Percentiles rank a stretch among this genome's conserved stretches.
These are phyloP conservation scores for Scomber scombrus DNA, from an alignment of 2,113 vertebrate genomes.

Conservation along the genomic window DNA sequence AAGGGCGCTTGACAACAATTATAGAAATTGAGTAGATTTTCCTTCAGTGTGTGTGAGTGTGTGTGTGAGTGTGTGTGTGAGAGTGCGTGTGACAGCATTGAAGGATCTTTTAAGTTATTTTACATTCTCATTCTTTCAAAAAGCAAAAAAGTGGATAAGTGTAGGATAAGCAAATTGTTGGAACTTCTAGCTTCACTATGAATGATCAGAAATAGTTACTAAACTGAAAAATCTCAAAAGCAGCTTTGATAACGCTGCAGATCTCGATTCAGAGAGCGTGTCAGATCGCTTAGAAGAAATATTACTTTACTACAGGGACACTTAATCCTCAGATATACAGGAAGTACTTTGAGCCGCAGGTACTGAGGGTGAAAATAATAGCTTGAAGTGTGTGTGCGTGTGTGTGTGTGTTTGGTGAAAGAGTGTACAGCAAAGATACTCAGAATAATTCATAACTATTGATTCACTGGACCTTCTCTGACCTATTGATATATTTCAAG, in stretches of 20 bases:
- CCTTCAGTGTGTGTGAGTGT: too few species aligned
- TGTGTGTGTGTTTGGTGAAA: conserved; percentile 1
- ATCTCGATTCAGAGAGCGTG: conserved; percentile 8
- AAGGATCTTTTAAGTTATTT: neutral
- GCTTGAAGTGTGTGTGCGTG: neutral
- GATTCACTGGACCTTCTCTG: conserved; percentile 31
- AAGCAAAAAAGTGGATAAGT: neutral
- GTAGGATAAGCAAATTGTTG: neutral
- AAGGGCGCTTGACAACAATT: too few species aligned
- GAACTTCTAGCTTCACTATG: neutral
- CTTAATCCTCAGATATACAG: neutral
- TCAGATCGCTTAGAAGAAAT: conserved; percentile 12
- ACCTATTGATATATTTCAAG: conserved; percentile 18
- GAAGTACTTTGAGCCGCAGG: conserved; percentile 2
- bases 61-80: too few species aligned
- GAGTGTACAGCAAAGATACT: neutral
- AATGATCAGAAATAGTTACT: conserved; percentile 9
- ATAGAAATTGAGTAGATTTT: too few species aligned
- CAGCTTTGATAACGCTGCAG: conserved; percentile 12
- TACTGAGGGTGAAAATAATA: conserved; percentile 16
- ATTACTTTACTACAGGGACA: neutral
- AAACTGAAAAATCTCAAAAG: conserved; percentile 8
- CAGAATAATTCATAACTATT: conserved; percentile 55
- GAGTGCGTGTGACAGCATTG: neutral
- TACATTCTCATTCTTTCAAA: neutral